Evolutionary conservation across 1,140 invertebrate species (phyloP).

Genomic region (Dufourea novaeangliae): DNA sequence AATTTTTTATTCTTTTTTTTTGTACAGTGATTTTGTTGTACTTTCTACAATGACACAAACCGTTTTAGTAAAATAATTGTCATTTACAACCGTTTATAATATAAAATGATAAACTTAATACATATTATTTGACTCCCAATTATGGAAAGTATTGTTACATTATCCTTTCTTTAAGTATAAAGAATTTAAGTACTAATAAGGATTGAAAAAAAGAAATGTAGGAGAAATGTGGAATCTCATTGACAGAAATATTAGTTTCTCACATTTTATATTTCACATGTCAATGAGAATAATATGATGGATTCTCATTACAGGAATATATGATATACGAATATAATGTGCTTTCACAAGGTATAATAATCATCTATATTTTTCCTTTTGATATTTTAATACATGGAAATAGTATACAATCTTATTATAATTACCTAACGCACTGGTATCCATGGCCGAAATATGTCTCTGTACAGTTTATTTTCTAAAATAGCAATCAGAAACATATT

Average conservation of each 20-base stretch:
- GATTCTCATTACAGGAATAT: neutral
- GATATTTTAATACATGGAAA: neutral
- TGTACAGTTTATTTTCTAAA: slow-evolving; percentile 85
- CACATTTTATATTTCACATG: neutral
- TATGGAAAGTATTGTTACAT: neutral
- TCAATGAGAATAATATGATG: neutral
- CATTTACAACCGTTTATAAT: neutral
- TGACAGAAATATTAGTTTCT: neutral
- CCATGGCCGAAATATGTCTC: slow-evolving; percentile 84
- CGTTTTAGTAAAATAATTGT: neutral
- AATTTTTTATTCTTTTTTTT: neutral
- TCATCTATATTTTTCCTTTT: neutral
- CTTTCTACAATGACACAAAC: neutral
- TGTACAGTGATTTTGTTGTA: slow-evolving; percentile 5
- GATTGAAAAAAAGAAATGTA: too few species aligned
- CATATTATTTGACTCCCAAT: neutral
- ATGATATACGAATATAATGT: neutral
- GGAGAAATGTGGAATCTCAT: too few species aligned
- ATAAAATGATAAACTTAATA: neutral
- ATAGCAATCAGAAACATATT: slow-evolving; percentile 66
- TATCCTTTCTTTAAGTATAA: neutral
- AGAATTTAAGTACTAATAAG: slow-evolving; percentile 1
- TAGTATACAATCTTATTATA: slow-evolving; percentile 16
- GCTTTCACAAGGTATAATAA: neutral
- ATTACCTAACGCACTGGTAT: slow-evolving; percentile 84